Conservation (phyloP, 2,797 vertebrate species). For the Pantherophis vulpinus region DNA sequence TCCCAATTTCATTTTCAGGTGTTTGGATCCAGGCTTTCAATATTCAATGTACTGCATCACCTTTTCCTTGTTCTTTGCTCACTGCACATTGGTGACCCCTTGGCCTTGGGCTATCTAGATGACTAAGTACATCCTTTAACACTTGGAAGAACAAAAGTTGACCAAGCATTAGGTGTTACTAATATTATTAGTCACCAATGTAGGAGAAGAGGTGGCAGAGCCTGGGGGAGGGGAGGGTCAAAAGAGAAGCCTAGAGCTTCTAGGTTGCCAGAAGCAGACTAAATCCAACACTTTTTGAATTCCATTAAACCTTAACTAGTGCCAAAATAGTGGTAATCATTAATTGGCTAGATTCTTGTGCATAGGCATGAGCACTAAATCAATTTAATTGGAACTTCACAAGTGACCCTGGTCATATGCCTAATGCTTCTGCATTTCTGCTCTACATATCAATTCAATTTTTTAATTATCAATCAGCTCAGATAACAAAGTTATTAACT, state of each 20-base stretch:
- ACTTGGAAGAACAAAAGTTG: background rate
- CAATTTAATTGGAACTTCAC: too few relatives aligned
- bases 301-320: too few relatives aligned
- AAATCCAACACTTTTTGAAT: too few relatives aligned
- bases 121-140: background rate
- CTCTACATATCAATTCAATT: background rate
- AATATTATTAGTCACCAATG: too few relatives aligned
- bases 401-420: too few relatives aligned
- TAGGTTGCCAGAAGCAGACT: too few relatives aligned
- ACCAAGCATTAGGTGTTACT: background rate
- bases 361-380: too few relatives aligned
- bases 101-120: background rate
- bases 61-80: background rate
- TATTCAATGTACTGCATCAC: background rate
- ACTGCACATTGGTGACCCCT: background rate
- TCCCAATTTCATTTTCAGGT: conserved; percentile 1
- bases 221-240: too few relatives aligned
- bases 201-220: too few relatives aligned
- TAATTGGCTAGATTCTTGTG: too few relatives aligned
- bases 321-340: too few relatives aligned
- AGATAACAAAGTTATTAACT: background rate
- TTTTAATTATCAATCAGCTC: background rate
- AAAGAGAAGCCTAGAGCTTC: too few relatives aligned
- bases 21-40: background rate
- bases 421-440: background rate